A percentile compares a stretch with the other conserved stretches of the same genome.
Conservation (phyloP, 1,140 invertebrate genomes). For the Apocrypta bakeri region DNA sequence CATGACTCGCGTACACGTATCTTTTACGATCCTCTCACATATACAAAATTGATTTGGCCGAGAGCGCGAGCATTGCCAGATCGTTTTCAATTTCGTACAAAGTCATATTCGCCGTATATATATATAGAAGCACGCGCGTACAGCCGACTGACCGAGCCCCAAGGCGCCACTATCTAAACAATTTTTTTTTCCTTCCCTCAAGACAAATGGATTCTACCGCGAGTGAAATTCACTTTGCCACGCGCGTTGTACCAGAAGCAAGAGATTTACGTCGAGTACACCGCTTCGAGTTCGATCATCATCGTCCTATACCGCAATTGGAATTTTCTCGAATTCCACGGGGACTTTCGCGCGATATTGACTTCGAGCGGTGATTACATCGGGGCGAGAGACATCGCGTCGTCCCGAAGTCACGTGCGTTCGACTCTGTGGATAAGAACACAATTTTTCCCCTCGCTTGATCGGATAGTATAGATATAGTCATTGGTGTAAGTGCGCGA, state of each 20-base stretch:
- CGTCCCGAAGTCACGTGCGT: not conserved
- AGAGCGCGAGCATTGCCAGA: constrained; percentile 6
- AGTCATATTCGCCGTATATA: not conserved
- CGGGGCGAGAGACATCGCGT: constrained; percentile 9
- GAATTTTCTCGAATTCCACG: constrained; percentile 32
- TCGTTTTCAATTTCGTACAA: constrained; percentile 46
- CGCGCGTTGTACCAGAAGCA: not conserved
- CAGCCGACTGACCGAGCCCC: not conserved
- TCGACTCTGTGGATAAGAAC: not conserved
- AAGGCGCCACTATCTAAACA: constrained; percentile 6
- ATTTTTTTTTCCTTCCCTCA: constrained; percentile 10
- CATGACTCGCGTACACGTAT: too few species aligned
- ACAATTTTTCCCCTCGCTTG: not conserved
- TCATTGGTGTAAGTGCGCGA: not conserved
- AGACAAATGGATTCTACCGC: constrained; percentile 23
- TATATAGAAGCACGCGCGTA: too few species aligned
- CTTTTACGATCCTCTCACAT: not conserved
- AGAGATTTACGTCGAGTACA: not conserved
- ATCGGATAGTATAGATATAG: not conserved
- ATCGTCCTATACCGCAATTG: not conserved
- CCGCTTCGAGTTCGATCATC: not conserved
- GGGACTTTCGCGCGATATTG: not conserved
- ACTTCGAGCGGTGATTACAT: constrained; percentile 1
- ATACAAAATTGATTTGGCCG: constrained; percentile 19
- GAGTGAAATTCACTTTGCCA: constrained; percentile 26